Base-by-base conservation (phyloP, 2,888 invertebrate species). In the Mimachlamys varia region DNA sequence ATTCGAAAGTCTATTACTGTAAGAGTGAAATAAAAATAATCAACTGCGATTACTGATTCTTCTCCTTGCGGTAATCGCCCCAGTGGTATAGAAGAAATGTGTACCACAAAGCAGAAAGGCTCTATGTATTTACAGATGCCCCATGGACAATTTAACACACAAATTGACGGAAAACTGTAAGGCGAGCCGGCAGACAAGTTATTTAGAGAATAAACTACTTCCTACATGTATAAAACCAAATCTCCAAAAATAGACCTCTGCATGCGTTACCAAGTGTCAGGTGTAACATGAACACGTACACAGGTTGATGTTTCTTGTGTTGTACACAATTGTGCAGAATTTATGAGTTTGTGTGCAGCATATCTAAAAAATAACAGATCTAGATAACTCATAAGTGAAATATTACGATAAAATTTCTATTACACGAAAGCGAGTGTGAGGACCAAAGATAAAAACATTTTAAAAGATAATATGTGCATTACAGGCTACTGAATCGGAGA, bases 161-260 rank as follows among this genome's bases (percentile, higher is more conserved):
- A 76, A 76, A 76, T 76, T 76, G 76, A 76, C 33, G 76, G 76
- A 76, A 76, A 76, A 76, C 58, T 76, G 76, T 76, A 76, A 76
- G 76, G 27, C 27, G 76, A 76, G 76, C 33, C 76, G 76, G 33
- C 76, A 22, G 33, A 76, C 33, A 22, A 27, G 76, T 33, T 76
- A 76, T 76, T 76, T 76, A 33, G 76, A 27, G 76, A 33, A 44
- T 44, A 44, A 44, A 44, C 44, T 44, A 5, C 44, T 44, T 44
- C 44, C 44, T 44, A 33, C 22, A 76, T 22, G 19, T 76, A 27
- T 76, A 76, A 76, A 76, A 27, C 76, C 13, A 33, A 76, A 76
- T 76, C 17, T 10, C 76, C 76, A 76, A 76, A 76, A 76, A 76
- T 76, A 76, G 76, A 76, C 76, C 22, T 76, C 10, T 33, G 27